Evolutionary conservation across 2,113 vertebrate species (phyloP).

Genomic region (Phylloscopus trochilus): DNA sequence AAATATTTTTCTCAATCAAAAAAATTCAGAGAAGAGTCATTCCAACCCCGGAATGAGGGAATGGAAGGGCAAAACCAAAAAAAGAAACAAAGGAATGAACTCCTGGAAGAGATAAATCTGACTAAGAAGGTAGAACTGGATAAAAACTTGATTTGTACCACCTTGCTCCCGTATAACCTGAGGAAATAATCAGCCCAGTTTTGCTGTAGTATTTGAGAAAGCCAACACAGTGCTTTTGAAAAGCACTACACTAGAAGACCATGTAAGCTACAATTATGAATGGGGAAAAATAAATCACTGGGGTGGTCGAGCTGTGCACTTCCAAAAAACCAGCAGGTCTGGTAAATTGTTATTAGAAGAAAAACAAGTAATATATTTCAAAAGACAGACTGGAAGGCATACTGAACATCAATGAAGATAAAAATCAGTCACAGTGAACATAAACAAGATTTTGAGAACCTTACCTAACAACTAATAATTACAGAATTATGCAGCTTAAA

Average conservation of each 20-base stretch:
- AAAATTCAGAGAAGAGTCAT: not conserved
- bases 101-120: not conserved
- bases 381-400: not conserved
- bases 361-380: not conserved
- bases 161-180: accelerated
- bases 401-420: not conserved
- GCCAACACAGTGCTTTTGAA: not conserved
- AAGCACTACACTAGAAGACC: not conserved
- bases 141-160: not conserved
- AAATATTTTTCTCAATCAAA: not conserved
- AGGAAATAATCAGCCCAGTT: not conserved
- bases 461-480: not conserved
- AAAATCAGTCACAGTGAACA: not conserved
- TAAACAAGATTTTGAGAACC: not conserved
- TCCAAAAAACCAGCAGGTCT: not conserved
- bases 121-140: not conserved
- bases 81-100: not conserved
- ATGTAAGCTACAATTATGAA: not conserved
- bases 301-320: not conserved
- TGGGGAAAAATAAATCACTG: not conserved
- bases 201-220: not conserved
- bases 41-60: not conserved
- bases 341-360: not conserved
- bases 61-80: not conserved
- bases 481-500: not conserved